Evolutionary conservation across 2,888 invertebrate genomes (phyloP), one percentile per base, ranked within the genome.

Genomic region (Euzetes globulus): DNA sequence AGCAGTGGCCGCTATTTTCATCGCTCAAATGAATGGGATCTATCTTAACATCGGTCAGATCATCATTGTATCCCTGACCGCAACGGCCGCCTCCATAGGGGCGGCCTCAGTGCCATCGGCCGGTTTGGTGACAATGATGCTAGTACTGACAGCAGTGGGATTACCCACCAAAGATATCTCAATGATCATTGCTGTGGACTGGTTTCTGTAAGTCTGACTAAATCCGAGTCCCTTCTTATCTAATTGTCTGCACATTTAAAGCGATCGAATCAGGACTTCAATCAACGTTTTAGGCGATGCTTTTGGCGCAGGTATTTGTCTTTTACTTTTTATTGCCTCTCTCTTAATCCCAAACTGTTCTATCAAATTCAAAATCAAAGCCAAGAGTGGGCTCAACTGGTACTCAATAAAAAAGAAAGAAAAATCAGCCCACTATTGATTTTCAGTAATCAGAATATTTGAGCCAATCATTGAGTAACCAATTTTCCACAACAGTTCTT

Each of bases 91-190:
- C 25, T 87, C 87, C 77, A 85, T 88, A 74, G 88, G 88, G 45
- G 87, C 88, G 6, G 88, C 88, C 1, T 87, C 87, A 77, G 88
- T 89, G 47, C 88, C 88, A 25, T 86, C 86, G 78, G 87, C 88
- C 72, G 88, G 88, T 45, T 82, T 89, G 74, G 87, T 88, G 74
- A 88, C 88, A 37, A 88, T 88, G 86, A 80, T 89, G 55, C 83
- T 89, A 77, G 88, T 89, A 29, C 81, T 88, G 75, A 86, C 87
- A 27, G 86, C 88, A 22, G 85, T 88, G 19, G 87, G 87, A 33
- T 83, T 89, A 71, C 88, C 88, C 13, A 87, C 87, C 0, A 84
- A 86, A 74, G 88, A 88, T 80, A 86, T 88, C 78, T 86, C 87
- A 47, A 83, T 88, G 77, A 85, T 88, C 65, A 85, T 88, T 77